Evolutionary conservation across 2,797 vertebrate species (phyloP).

Genomic region (Cynodonichthys magdalenae): DNA sequence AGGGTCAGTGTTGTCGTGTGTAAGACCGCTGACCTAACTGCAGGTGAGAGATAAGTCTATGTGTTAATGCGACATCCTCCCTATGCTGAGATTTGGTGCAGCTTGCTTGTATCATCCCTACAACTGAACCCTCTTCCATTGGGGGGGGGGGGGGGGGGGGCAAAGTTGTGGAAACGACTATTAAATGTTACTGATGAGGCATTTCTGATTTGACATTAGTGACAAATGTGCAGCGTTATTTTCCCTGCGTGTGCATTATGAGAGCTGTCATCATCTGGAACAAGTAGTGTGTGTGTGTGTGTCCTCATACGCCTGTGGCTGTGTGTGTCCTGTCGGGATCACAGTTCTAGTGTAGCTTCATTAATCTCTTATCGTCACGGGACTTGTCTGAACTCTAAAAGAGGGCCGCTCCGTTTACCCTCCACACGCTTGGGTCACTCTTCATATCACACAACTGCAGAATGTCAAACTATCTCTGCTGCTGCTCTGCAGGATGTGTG

Average conservation of each 20-base stretch:
- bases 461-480: slow-evolving; percentile 59
- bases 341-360: slow-evolving; percentile 72
- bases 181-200: background rate
- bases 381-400: slow-evolving; percentile 74
- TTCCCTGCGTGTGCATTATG: slow-evolving; percentile 24
- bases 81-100: slow-evolving; percentile 46
- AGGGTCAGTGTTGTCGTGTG: slow-evolving; percentile 28
- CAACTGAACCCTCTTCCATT: background rate
- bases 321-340: slow-evolving; percentile 69
- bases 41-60: slow-evolving; percentile 50
- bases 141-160: too few species aligned
- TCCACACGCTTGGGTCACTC: slow-evolving; percentile 68
- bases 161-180: slow-evolving; percentile 5
- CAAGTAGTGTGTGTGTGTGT: slow-evolving; percentile 42
- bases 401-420: slow-evolving; percentile 72
- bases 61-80: slow-evolving; percentile 67
- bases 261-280: slow-evolving; percentile 45
- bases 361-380: slow-evolving; percentile 74
- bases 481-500: slow-evolving; percentile 25
- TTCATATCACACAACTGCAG: slow-evolving; percentile 60
- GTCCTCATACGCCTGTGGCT: slow-evolving; percentile 4
- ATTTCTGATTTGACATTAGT: background rate
- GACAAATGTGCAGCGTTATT: background rate
- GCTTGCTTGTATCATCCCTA: slow-evolving; percentile 19
- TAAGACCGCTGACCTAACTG: slow-evolving; percentile 30